Conservation (phyloP, 2,113 vertebrate species). For the Nannobrachium achirus region DNA sequence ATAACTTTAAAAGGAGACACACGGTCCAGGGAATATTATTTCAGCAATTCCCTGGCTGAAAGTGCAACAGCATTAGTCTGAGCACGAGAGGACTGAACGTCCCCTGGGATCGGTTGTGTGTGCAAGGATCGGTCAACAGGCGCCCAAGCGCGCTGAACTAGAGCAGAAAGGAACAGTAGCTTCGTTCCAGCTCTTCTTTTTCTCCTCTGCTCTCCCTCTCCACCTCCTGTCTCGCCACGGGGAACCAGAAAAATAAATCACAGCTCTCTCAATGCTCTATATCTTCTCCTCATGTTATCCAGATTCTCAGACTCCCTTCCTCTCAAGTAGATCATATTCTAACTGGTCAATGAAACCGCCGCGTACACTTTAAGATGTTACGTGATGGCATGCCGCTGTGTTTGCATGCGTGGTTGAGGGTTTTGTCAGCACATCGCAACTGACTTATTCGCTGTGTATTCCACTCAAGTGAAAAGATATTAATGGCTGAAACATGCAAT, state of each 20-base stretch:
- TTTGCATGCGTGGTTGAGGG: conserved; percentile 24
- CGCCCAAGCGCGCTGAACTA: conserved; percentile 19
- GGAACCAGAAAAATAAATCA: conserved; percentile 32
- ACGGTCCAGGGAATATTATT: conserved; percentile 49
- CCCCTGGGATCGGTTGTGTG: conserved; percentile 47
- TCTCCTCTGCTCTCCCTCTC: neutral
- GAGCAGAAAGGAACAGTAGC: conserved; percentile 45
- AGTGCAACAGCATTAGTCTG: conserved; percentile 20
- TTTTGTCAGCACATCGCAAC: conserved; percentile 42
- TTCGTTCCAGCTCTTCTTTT: conserved; percentile 25
- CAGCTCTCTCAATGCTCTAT: conserved; percentile 35
- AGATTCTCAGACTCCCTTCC: conserved; percentile 1
- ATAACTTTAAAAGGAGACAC: conserved; percentile 21
- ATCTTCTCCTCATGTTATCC: conserved; percentile 23
- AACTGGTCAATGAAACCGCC: conserved; percentile 10
- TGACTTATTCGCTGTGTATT: conserved; percentile 52
- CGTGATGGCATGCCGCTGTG: neutral
- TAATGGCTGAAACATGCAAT: conserved; percentile 32
- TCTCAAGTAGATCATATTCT: neutral
- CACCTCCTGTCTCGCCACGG: neutral
- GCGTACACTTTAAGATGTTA: neutral
- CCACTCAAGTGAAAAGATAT: conserved; percentile 21
- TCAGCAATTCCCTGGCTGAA: conserved; percentile 54
- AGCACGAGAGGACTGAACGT: conserved; percentile 32
- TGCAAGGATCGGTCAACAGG: conserved; percentile 22